A percentile compares a stretch with the other conserved stretches of the same genome.
Evolutionary conservation across 1,140 invertebrate species (phyloP).

Genomic region (Zelostemma sp.): DNA sequence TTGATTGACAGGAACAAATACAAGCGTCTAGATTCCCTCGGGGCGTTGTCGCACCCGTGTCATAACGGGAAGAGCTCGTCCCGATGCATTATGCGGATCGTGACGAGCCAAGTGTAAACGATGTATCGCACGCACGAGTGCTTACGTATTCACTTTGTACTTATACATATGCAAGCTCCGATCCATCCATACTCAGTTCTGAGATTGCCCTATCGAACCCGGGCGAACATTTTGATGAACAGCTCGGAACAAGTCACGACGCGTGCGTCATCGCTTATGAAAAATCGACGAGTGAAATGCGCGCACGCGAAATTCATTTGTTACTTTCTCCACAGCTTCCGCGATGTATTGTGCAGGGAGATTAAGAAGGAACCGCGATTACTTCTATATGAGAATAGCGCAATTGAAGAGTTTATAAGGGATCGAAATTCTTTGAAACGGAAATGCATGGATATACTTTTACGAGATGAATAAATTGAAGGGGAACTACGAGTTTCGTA

Average conservation of each 20-base stretch:
- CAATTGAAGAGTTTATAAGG: too few species aligned
- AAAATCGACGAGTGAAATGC: not conserved
- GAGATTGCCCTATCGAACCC: too few species aligned
- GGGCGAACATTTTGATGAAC: slow-evolving; percentile 4
- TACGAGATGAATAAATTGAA: too few species aligned
- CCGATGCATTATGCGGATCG: slow-evolving; percentile 11
- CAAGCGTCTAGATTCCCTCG: slow-evolving; percentile 18
- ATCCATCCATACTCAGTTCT: not conserved
- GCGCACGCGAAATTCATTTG: too few species aligned
- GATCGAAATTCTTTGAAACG: too few species aligned
- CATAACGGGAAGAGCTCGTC: slow-evolving; percentile 5
- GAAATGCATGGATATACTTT: too few species aligned
- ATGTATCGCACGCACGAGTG: not conserved
- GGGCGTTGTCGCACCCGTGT: slow-evolving; percentile 4
- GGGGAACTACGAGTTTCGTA: too few species aligned
- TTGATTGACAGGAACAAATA: slow-evolving; percentile 56
- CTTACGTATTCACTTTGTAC: slow-evolving; percentile 4
- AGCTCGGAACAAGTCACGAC: not conserved
- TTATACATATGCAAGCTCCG: slow-evolving; percentile 8
- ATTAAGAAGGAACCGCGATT: too few species aligned
- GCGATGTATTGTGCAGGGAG: too few species aligned
- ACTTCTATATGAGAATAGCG: too few species aligned
- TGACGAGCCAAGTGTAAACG: not conserved
- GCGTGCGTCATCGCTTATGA: not conserved
- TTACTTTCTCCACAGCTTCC: too few species aligned